These are phyloP conservation scores for Platyura marginata DNA, from an alignment of 1,140 invertebrate species.

Conservation along the genomic window DNA sequence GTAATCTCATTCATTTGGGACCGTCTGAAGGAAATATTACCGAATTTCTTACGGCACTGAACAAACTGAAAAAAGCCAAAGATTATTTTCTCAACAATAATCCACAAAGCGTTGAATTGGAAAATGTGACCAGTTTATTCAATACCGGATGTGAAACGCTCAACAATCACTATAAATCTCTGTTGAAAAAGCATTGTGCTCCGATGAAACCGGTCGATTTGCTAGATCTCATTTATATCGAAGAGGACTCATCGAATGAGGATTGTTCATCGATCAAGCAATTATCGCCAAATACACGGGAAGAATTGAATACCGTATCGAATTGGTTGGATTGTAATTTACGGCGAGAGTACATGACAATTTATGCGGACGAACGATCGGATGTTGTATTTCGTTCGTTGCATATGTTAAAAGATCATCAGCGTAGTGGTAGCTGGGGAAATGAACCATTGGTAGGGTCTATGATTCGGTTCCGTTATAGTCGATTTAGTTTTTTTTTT, in stretches of 20 bases:
- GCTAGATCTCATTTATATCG: constrained; percentile 64
- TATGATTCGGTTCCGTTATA: background rate
- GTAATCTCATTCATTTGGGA: constrained; percentile 23
- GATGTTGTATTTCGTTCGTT: constrained; percentile 57
- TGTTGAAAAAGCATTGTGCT: constrained; percentile 69
- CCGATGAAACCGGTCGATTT: constrained; percentile 69
- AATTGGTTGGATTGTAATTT: constrained; percentile 70
- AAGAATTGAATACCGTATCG: constrained; percentile 59
- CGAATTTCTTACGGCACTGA: constrained; percentile 61
- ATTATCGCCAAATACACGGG: constrained; percentile 20
- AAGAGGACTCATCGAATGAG: constrained; percentile 52
- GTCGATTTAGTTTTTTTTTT: background rate
- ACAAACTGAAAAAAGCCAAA: constrained; percentile 68
- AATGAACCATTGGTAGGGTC: constrained; percentile 27
- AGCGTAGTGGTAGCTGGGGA: constrained; percentile 52
- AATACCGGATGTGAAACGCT: constrained; percentile 33
- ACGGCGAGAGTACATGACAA: constrained; percentile 56
- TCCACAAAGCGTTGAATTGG: constrained; percentile 80
- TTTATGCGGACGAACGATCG: constrained; percentile 62
- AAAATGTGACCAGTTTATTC: constrained; percentile 62
- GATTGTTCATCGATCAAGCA: constrained; percentile 23
- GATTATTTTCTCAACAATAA: constrained; percentile 88
- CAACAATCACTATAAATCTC: constrained; percentile 72
- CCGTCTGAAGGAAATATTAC: constrained; percentile 17
- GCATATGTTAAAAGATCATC: constrained; percentile 59